Base-by-base conservation (phyloP, 2,113 vertebrate genomes). In the Grantiella picta region DNA sequence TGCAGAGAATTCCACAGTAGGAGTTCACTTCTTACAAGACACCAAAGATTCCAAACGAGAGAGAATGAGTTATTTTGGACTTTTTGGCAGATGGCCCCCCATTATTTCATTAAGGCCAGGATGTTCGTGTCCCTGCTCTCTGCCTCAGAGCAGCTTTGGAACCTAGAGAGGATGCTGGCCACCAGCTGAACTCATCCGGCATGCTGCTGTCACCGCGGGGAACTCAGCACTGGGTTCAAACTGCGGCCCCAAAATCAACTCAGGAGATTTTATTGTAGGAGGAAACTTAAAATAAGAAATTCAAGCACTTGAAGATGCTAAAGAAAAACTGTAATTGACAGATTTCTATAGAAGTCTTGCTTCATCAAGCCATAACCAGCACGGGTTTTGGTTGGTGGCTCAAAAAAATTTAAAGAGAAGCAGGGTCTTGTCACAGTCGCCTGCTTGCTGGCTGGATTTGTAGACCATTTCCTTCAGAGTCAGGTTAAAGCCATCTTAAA, bases 401-500 rank as follows among this genome's bases (percentile, higher is more conserved):
- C 57, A 85, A 93, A 85, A 53, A 78, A 81, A 65, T 25, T 31
- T 63, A 13, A 84, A 81, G 68, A 80, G 71, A 80, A 85, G 68
- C 0, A 0, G 18, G 28, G 44, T 81, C 76, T 81, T 1, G 1
- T 56, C 5, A 1, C 50, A 64, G 10, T 47, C 0, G 2, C 33
- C 63, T 44, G 42, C 33, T 80, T 2, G 2, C 73, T 92, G 54
- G 22, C 68, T 95, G 94, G 84, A 97, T 89, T 96, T 92, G 92
- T 92, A 94, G 47, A 83, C 50, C 61, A 88, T 82, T 94, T 95
- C 90, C 86, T 92, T 78, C 57, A 86, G 71, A 82, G 63, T 69
- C 90, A 89, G 33, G 25, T 72, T 90, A 96, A 95, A 97, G 61
- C 71, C 81, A 90, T 65, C 68, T 92, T 92, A 95, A 97, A 95